A percentile compares a stretch with the other conserved stretches of the same genome.
Conservation (phyloP, 2,888 invertebrate species). For the Drosophila dives region DNA sequence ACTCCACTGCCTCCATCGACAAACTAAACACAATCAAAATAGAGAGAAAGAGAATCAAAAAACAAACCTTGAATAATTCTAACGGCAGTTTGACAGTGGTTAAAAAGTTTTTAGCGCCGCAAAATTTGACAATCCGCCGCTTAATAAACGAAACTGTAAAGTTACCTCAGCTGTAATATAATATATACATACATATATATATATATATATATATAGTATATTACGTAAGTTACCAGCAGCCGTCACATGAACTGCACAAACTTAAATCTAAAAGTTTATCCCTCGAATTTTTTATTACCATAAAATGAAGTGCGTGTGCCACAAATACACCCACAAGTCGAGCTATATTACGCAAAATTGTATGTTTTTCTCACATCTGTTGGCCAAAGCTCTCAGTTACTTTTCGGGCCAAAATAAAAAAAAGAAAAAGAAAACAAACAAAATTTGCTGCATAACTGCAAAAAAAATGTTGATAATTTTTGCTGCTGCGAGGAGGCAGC, state of each 20-base stretch:
- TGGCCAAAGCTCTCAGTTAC: conserved; percentile 32
- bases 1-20: conserved; percentile 12
- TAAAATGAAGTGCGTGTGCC: conserved; percentile 24
- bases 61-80: background rate
- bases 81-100: conserved; percentile 22
- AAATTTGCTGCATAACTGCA: conserved; percentile 19
- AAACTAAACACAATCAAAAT: conserved; percentile 54
- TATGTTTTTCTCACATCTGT: conserved; percentile 39
- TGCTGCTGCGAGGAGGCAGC: conserved; percentile 22
- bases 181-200: background rate
- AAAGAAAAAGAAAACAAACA: background rate
- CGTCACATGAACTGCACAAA: conserved; percentile 56
- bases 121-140: conserved; percentile 63
- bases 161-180: conserved; percentile 26
- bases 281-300: conserved; percentile 40
- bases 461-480: conserved; percentile 46
- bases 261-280: conserved; percentile 63
- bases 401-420: background rate
- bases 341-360: conserved; percentile 36
- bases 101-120: conserved; percentile 32
- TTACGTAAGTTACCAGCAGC: conserved; percentile 65
- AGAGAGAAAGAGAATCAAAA: background rate
- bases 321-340: conserved; percentile 32
- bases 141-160: conserved; percentile 61
- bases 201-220: conserved; percentile 1